Evolutionary conservation across 1,140 invertebrate species (phyloP), one percentile per base, ranked within the genome.

Genomic region (Sarcophaga bullata): DNA sequence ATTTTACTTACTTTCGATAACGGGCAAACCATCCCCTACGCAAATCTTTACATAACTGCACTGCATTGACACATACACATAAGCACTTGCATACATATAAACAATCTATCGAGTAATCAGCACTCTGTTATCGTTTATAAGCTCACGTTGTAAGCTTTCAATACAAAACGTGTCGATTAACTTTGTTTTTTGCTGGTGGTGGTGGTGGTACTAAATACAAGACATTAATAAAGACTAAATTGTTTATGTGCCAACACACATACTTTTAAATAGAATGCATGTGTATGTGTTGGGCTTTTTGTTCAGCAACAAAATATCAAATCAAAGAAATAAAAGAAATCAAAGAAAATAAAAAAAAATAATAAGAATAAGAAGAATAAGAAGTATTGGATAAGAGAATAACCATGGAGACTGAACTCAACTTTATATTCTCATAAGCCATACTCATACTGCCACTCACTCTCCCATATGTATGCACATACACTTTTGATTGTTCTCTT

Each of bases 101-200:
- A 37, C 25, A 4, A 4, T 37, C 25, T 37, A 37, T 37, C 25
- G 4, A 68, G 62, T 68, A 68, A 68, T 68, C 62, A 68, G n/a
- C 17, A 68, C 62, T 68, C 17, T 68, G 62, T 78, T 78, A 78
- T 78, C 75, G 75, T 50, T 50, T 78, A 49, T 78, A 78, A 78
- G 75, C 75, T 78, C 75, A 78, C 75, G 75, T 78, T 78, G 75
- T 78, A 78, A 78, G 48, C 49, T 78, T 78, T 78, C 75, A 78
- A 78, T 78, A 78, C 75, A 78, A 78, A 78, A 78, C 75, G 75
- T 78, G 75, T 78, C 75, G 75, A 78, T 78, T 78, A 78, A 78
- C 75, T 78, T 50, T 78, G 48, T 78, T n/a, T n/a, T n/a, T 68
- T 19, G 19, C 48, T 75, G 25, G 4, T 37, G 25, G 25, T 37